Evolutionary conservation across 2,797 vertebrate genomes (phyloP), one percentile per base, ranked within the genome.

Genomic region (Anomalospiza imberbis): DNA sequence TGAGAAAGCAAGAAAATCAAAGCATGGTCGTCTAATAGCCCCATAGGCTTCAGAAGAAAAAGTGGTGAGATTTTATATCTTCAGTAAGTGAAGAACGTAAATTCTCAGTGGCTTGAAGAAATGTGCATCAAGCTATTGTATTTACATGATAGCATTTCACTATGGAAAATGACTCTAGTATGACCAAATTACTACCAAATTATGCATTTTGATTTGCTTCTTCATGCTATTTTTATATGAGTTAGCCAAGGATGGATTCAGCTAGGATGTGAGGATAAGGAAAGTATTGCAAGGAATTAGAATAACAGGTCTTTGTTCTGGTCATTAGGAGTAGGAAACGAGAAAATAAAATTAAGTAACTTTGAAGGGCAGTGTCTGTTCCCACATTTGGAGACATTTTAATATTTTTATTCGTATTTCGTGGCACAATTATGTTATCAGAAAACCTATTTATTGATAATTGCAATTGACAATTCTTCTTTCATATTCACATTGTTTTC

Each of bases 41-140:
- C 17, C 36, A 9, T 20, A 48, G 18, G 5, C 21, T 58, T 82
- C 80, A 75, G 50, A 73, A 36, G 67, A 70, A 84, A 83, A 81
- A 65, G 9, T 38, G 15, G 2, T 74, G 74, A 68, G 54, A 61
- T 61, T 54, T 83, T 75, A 22, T 53, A 77, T 84, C 40, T 86
- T 40, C 40, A 40, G 40, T 40, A 84, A 88, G 14, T 44, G 34
- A 84, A 66, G 50, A 68, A 8, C 25, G 22, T 14, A 66, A 51
- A 62, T 87, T 73, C 32, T 78, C 5, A 28, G 17, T 51, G 19
- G 7, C 63, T 79, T 76, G 62, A 63, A 68, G 10, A 42, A 79
- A 51, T 20, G 12, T 61, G 5, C 0, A 0, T 68, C 55, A 60
- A 44, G 42, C 12, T 45, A 5, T n/a, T 10, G 7, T 61, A 28